These are phyloP conservation scores for Actenoides lindsayi DNA, from an alignment of 2,113 vertebrate species.

Conservation along the genomic window DNA sequence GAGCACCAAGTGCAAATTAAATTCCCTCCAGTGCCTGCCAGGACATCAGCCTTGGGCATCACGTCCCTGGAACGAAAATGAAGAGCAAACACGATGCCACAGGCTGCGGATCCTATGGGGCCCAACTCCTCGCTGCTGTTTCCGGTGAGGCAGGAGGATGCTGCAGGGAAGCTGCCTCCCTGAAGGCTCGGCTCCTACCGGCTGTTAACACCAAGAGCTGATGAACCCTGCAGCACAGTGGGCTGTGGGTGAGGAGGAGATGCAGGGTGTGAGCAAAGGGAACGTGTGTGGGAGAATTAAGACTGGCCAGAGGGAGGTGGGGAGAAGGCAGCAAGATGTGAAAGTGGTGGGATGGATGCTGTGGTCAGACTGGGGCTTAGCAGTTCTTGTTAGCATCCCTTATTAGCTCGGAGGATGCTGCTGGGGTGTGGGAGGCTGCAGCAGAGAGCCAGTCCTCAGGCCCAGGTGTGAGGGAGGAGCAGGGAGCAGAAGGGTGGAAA, in stretches of 20 bases:
- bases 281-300: fast-evolving
- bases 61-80: not conserved
- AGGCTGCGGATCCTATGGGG: not conserved
- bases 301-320: not conserved
- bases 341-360: not conserved
- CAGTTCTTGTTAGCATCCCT: not conserved
- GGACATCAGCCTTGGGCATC: not conserved
- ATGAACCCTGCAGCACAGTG: fast-evolving
- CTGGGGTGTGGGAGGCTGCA: not conserved
- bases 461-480: conserved; percentile 41
- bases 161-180: not conserved
- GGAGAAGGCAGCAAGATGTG: not conserved
- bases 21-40: not conserved
- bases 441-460: not conserved
- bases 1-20: not conserved
- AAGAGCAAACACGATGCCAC: fast-evolving
- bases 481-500: not conserved
- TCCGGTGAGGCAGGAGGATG: not conserved
- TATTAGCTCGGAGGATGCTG: not conserved
- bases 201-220: not conserved
- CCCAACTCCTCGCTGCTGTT: fast-evolving
- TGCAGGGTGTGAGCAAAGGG: not conserved
- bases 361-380: not conserved
- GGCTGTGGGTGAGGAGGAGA: not conserved
- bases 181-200: fast-evolving